Percentiles rank a stretch among this genome's conserved stretches.
phyloP scores from a whole-genome alignment of 2,888 invertebrate genomes.

The Heteromurus nitidus region DNA sequence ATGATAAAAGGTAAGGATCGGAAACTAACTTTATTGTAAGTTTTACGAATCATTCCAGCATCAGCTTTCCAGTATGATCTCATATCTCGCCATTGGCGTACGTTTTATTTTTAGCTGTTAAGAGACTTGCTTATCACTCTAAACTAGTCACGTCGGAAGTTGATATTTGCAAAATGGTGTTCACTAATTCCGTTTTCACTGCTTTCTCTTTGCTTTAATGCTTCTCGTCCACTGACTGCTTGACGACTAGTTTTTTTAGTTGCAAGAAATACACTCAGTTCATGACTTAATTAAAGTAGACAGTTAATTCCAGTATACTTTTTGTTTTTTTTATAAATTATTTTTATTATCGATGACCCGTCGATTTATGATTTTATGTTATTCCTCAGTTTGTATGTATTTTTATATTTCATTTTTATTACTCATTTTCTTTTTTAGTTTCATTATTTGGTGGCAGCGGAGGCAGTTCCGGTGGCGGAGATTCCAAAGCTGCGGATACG shows the following conservation, averaged over 20 bases:
- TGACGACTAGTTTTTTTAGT: no score
- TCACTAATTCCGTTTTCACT: not conserved
- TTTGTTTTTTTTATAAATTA: conserved; percentile 3
- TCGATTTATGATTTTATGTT: conserved; percentile 13
- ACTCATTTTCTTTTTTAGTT: conserved; percentile 59
- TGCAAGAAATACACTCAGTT: no score
- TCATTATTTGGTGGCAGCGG: conserved; percentile 60
- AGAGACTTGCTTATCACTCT: no score
- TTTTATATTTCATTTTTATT: conserved; percentile 51
- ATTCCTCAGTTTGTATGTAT: conserved; percentile 4
- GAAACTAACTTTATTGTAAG: no score
- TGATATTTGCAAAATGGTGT: no score
- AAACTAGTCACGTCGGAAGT: no score
- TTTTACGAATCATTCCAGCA: conserved; percentile 29
- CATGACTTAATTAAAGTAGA: no score
- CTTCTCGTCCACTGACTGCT: no score
- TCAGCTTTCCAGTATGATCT: conserved; percentile 38
- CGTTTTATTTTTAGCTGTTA: no score
- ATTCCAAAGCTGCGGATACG: not conserved
- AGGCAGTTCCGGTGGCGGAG: conserved; percentile 12
- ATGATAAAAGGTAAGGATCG: no score
- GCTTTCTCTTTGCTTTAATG: not conserved
- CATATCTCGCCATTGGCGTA: no score
- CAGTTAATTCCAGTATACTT: not conserved
- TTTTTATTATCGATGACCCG: no score